Evolutionary conservation across 2,888 invertebrate genomes (phyloP).

Genomic region (Chalcis sispes): DNA sequence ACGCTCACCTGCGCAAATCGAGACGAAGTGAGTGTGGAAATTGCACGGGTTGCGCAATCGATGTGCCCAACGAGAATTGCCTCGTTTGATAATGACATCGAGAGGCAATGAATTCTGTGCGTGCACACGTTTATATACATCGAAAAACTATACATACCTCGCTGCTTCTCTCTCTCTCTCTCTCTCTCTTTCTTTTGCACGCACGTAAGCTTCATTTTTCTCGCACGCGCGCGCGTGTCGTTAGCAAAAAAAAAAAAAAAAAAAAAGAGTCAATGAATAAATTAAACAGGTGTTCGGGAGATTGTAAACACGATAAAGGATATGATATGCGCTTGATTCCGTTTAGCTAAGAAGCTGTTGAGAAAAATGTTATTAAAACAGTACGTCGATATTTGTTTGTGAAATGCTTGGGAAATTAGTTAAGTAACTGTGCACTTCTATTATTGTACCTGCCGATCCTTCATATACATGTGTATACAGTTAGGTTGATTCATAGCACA

Average conservation of each 20-base stretch:
- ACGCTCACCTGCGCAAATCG: slow-evolving; percentile 9
- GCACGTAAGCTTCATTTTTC: too few relatives aligned
- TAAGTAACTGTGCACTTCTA: too few relatives aligned
- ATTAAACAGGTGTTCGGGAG: slow-evolving; percentile 4
- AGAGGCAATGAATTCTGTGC: slow-evolving; percentile 12
- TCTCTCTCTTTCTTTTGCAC: background rate
- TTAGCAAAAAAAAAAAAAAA: too few relatives aligned
- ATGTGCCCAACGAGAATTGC: too few relatives aligned
- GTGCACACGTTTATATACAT: background rate
- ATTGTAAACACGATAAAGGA: slow-evolving; percentile 13
- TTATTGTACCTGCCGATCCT: too few relatives aligned
- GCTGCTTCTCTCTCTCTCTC: too few relatives aligned
- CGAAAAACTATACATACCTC: slow-evolving; percentile 11
- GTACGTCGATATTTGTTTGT: slow-evolving; percentile 7
- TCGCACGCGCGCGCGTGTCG: too few relatives aligned
- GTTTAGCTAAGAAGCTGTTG: background rate
- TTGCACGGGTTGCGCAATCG: slow-evolving; percentile 23
- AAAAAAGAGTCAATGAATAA: slow-evolving; percentile 5
- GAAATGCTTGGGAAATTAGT: slow-evolving; percentile 2
- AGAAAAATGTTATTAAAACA: background rate
- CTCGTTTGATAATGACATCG: slow-evolving; percentile 45
- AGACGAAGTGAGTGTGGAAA: slow-evolving; percentile 41
- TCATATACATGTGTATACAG: too few relatives aligned
- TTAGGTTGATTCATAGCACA: too few relatives aligned
- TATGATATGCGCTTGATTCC: slow-evolving; percentile 11